These are phyloP conservation scores for Puma concolor DNA, from an alignment of 2,113 vertebrate species.

Conservation along the genomic window DNA sequence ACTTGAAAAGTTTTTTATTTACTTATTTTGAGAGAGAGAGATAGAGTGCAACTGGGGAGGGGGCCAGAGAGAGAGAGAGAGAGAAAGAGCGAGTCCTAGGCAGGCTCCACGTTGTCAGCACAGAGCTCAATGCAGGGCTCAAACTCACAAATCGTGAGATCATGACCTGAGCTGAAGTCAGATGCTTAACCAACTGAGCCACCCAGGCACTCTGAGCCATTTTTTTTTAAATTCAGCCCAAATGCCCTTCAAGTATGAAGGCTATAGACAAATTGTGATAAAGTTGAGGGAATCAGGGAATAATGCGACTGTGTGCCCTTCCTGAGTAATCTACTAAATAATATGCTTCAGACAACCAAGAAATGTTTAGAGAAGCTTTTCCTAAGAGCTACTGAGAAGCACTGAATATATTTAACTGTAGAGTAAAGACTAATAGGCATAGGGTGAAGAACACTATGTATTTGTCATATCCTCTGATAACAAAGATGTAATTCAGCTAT, in stretches of 20 bases:
- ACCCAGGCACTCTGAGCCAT: neutral
- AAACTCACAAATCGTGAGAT: too few species aligned
- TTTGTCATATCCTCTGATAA: neutral
- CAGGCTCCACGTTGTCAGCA: too few species aligned
- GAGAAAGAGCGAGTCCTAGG: too few species aligned
- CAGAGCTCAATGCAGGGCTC: too few species aligned
- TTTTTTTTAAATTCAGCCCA: neutral
- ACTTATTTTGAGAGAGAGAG: too few species aligned
- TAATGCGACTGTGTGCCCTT: too few species aligned
- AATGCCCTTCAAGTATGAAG: neutral
- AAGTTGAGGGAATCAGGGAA: neutral
- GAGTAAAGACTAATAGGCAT: neutral
- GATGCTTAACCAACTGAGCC: too few species aligned
- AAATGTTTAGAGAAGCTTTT: neutral
- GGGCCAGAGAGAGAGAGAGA: too few species aligned
- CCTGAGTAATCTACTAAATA: neutral
- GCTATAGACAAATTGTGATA: neutral
- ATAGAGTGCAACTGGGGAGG: too few species aligned
- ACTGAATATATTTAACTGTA: neutral
- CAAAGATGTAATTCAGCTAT: neutral
- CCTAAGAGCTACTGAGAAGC: neutral
- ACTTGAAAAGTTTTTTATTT: neutral
- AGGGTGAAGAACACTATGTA: neutral
- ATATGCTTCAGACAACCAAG: neutral
- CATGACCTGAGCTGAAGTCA: too few species aligned